A percentile compares a stretch with the other conserved stretches of the same genome.
Conservation (phyloP, 2,113 vertebrate species). For the Peromyscus leucopus region DNA sequence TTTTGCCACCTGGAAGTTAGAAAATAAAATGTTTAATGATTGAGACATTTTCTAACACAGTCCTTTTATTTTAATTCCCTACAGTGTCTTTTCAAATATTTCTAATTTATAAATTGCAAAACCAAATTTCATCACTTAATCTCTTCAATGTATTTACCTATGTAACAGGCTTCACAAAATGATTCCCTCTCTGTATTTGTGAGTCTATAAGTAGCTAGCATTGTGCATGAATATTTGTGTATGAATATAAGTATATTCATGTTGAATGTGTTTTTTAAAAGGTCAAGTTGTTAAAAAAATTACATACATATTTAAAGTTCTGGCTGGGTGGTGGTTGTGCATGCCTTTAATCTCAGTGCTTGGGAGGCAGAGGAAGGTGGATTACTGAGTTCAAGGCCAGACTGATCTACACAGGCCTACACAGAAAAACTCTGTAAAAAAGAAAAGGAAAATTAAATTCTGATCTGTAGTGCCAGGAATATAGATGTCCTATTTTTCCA, state of each 20-base stretch:
- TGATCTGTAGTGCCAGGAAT: not conserved
- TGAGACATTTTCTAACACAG: not conserved
- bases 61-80: not conserved
- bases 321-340: not conserved
- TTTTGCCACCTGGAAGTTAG: slow-evolving; percentile 47
- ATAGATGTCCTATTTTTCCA: not conserved
- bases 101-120: slow-evolving; percentile 38
- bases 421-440: not conserved
- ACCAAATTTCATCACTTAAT: slow-evolving; percentile 17
- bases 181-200: not conserved
- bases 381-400: not conserved
- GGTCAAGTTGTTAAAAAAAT: slow-evolving; percentile 7
- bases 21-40: slow-evolving; percentile 17
- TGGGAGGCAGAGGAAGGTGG: not conserved
- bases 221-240: not conserved
- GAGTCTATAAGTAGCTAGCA: not conserved
- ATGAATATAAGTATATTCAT: not conserved
- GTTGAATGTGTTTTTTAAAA: not conserved
- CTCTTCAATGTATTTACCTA: not conserved
- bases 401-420: not conserved
- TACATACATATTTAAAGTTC: not conserved
- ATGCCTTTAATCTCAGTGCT: too few species aligned
- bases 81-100: not conserved
- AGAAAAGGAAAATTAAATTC: not conserved
- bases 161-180: not conserved